phyloP scores from a whole-genome alignment of 2,888 invertebrate genomes.

The Torymus aiolomorphi region DNA sequence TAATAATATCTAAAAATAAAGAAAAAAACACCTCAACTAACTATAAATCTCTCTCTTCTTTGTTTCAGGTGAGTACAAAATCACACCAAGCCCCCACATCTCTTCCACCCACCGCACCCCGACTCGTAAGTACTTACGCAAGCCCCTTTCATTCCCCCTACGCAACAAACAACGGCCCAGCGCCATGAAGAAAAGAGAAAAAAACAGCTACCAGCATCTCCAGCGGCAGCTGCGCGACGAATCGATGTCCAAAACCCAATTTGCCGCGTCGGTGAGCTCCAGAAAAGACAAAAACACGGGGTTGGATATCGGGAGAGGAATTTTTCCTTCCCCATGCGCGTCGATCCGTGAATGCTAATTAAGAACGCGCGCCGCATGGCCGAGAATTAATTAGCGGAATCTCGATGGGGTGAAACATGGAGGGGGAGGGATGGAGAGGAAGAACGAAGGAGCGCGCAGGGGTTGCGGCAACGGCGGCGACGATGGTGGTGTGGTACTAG shows the following conservation, averaged over 20 bases:
- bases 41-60: background rate
- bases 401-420: constrained; percentile 36
- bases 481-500: too few relatives aligned
- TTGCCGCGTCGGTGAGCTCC: constrained; percentile 49
- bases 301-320: background rate
- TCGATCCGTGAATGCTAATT: constrained; percentile 60
- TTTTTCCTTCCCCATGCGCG: constrained; percentile 27
- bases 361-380: constrained; percentile 47
- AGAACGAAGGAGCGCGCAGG: constrained; percentile 30
- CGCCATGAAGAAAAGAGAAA: background rate
- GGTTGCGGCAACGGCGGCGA: too few relatives aligned
- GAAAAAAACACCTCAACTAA: background rate
- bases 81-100: background rate
- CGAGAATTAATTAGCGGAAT: constrained; percentile 61
- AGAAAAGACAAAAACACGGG: constrained; percentile 19
- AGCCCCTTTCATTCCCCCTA: too few relatives aligned
- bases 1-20: too few relatives aligned
- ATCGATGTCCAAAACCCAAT: constrained; percentile 49
- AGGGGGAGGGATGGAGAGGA: constrained; percentile 47
- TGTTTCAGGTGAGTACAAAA: constrained; percentile 23
- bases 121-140: background rate
- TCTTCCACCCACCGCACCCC: background rate
- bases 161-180: too few relatives aligned
- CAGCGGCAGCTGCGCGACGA: constrained; percentile 14
- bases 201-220: background rate